phyloP scores from a whole-genome alignment of 2,797 vertebrate species.

The Scomberomorus guttatus region DNA sequence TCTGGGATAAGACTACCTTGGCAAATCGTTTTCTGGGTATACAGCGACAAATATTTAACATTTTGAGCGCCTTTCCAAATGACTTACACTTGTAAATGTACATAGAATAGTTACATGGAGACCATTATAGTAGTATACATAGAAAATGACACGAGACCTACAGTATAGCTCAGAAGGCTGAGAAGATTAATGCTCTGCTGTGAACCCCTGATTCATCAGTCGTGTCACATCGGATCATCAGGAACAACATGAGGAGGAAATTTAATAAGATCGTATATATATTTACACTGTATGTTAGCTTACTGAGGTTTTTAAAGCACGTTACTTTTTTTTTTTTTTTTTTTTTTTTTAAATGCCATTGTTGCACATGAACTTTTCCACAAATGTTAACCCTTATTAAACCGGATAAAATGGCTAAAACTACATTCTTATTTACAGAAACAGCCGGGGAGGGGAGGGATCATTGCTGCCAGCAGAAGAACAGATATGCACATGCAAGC shows the following conservation, averaged over 20 bases:
- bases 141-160: slow-evolving; percentile 49
- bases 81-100: slow-evolving; percentile 56
- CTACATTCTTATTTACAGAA: slow-evolving; percentile 67
- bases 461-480: slow-evolving; percentile 21
- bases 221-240: slow-evolving; percentile 6
- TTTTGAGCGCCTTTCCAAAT: slow-evolving; percentile 41
- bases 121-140: slow-evolving; percentile 49
- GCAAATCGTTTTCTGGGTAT: slow-evolving; percentile 36
- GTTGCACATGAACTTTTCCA: slow-evolving; percentile 53
- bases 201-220: slow-evolving; percentile 14
- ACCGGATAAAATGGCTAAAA: slow-evolving; percentile 56
- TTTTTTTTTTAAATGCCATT: too few relatives aligned
- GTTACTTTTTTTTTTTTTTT: background rate
- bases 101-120: slow-evolving; percentile 62
- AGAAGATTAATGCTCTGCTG: slow-evolving; percentile 39
- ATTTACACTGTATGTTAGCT: slow-evolving; percentile 61
- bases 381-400: slow-evolving; percentile 49
- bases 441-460: background rate
- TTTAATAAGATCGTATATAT: slow-evolving; percentile 37
- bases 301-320: slow-evolving; percentile 51
- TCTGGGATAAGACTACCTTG: slow-evolving; percentile 42
- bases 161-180: slow-evolving; percentile 33
- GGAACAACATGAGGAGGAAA: slow-evolving; percentile 32
- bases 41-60: slow-evolving; percentile 56
- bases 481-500: slow-evolving; percentile 65